Evolutionary conservation across 2,113 vertebrate genomes (phyloP), one percentile per base, ranked within the genome.

Genomic region (Paracyprichromis sp.): DNA sequence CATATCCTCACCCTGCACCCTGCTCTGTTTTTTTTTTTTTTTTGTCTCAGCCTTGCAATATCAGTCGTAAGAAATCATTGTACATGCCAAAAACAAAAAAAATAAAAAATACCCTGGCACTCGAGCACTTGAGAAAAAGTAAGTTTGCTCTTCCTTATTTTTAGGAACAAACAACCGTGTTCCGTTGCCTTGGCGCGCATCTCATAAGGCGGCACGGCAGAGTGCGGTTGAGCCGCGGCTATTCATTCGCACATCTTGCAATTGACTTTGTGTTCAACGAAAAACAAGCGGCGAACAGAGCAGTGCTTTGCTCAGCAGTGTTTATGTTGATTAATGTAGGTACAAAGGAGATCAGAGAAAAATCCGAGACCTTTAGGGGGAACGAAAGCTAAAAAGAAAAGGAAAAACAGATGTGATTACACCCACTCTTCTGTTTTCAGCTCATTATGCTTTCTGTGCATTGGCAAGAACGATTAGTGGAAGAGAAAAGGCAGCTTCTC

Each of bases 281-380:
- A 92, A 84, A 73, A 54, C 16, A 36, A 38, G 56, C 52, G 38
- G 57, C 52, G 56, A 89, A 84, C 29, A 56, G 76, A 84, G 38
- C 66, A 19, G 21, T 19, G 85, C 57, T 63, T 57, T 79, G 80
- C 84, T 83, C 80, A 56, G 59, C 53, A 57, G 52, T 53, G 84
- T 76, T 92, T 93, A 93, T 92, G 83, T 83, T 93, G 90, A 93
- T 93, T 91, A 92, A 92, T 89, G 88, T 89, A 59, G 78, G 82
- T 61, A 71, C 80, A 66, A 66, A 26, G 8, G 34, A 84, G 86
- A 94, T 94, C 85, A 93, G 91, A 93, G 88, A 76, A 61, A 71
- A 84, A 81, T 82, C 76, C 29, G 17, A 85, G 83, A 92, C 87
- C 93, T 93, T 89, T 71, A 81, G 86, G 86, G 83, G 26, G 57